Evolutionary conservation across 2,113 vertebrate species (phyloP), one percentile per base, ranked within the genome.

Genomic region (Lycaon pictus): DNA sequence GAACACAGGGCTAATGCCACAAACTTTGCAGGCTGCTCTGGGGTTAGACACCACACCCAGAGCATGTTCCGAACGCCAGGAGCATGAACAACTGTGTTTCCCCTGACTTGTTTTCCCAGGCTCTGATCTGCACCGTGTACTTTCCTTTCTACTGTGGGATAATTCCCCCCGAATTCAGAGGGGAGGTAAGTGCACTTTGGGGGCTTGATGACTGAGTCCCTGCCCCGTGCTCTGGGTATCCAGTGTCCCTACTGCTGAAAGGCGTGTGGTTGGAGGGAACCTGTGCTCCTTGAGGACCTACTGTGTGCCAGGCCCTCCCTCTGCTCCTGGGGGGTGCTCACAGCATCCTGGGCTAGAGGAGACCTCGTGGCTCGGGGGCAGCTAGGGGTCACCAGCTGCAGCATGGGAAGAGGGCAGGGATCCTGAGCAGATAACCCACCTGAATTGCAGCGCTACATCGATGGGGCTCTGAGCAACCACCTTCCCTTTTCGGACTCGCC

Each of bases 81-180:
- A 43, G 1, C 2, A 0, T 1, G 17, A n/a, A 22, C 13, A 8
- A 5, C 0, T 7, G 48, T 65, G 1, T 17, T 20, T 7, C 27
- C 1, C 0, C 13, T 2, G 11, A 4, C n/a, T 76, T 86, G 23
- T 85, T 87, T 89, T 22, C 15, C 67, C 81, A 98, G 97, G 98
- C 96, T 32, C 1, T 98, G 43, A 0, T 97, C 84, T 98, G 98
- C 10, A 16, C 29, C 32, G 0, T 82, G 1, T 97, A 62, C 43
- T 0, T 98, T 0, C 98, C 98, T 32, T 92, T 98, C 37, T 98
- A 96, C 74, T 97, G 97, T 0, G 97, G 98, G 63, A 10, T 0
- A 2, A 97, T 97, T 1, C 97, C 98, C 5, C 95, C 94, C 0
- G 29, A 20, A 0, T 98, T 98, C 97, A 67, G 97, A 93, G 97